Evolutionary conservation across 2,888 invertebrate species (phyloP), one percentile per base, ranked within the genome.

Genomic region (Criorhina ranunculi): DNA sequence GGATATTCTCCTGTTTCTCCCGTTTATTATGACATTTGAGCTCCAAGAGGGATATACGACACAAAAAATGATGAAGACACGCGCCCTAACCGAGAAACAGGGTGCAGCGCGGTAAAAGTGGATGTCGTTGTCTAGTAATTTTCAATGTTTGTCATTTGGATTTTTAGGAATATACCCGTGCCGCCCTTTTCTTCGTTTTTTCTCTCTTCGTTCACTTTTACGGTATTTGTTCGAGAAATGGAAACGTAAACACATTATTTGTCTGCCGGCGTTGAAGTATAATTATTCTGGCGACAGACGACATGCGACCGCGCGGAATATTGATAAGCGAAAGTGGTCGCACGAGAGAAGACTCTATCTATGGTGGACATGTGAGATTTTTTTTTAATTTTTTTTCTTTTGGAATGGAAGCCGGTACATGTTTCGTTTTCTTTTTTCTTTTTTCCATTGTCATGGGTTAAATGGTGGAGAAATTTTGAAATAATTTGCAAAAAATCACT

Each of bases 261-360:
- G 37, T 55, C 42, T 29, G 29, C 33, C 57, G 64, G 64, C 57
- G 40, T 55, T 49, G 55, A 49, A 5, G n/a, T n/a, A 15, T 19
- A 17, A 53, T 62, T 59, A 37, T 59, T 12, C 44, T 24, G 6
- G 8, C 12, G 19, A 49, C 5, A 17, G 24, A 31, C n/a, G 44
- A 12, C 31, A 15, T 37, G 11, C 19, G 59, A 15, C 31, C n/a
- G 49, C 4, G 37, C 33, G 35, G 59, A 44, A 67, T 69, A 37
- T 46, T 55, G 73, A 80, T 80, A 80, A 80, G 80, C 67, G 75
- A 81, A 64, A 75, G 75, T 81, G 69, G 60, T 49, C 12, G 19
- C n/a, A 24, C 37, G 42, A 31, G 44, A 33, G 55, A n/a, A 24
- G 46, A 29, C n/a, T 17, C 53, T 44, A 24, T 67, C 24, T 24